phyloP scores from a whole-genome alignment of 2,888 invertebrate species.

The Eudemis profundana region DNA sequence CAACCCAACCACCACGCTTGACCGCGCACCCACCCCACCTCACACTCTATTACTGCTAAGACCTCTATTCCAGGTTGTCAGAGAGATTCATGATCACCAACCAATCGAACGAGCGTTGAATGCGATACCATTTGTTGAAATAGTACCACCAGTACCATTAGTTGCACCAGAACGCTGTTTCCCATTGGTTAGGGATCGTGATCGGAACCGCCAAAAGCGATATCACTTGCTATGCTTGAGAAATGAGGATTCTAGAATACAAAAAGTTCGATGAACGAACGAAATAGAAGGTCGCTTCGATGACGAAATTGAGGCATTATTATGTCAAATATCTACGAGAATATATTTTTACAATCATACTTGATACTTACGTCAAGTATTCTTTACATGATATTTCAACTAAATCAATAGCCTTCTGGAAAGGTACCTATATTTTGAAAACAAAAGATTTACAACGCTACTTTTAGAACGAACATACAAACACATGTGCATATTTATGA shows the following conservation, averaged over 20 bases:
- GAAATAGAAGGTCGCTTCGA: neutral
- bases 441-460: constrained; percentile 1
- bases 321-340: neutral
- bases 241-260: neutral
- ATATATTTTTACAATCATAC: constrained; percentile 4
- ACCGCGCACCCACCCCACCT: constrained; percentile 45
- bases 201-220: neutral
- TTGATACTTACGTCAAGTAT: neutral
- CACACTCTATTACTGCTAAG: neutral
- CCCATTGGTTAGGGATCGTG: neutral
- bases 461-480: constrained; percentile 1
- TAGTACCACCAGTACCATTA: neutral
- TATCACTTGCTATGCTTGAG: neutral
- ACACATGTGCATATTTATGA: neutral
- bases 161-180: neutral
- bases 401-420: neutral
- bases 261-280: neutral
- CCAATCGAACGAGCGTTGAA: neutral
- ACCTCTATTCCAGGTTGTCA: neutral
- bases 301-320: too few species aligned
- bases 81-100: neutral
- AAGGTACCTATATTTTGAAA: constrained; percentile 3
- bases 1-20: constrained; percentile 73
- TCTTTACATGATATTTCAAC: neutral
- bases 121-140: neutral